phyloP scores from a whole-genome alignment of 1,140 invertebrate species.

The Frieseomelitta varia region DNA sequence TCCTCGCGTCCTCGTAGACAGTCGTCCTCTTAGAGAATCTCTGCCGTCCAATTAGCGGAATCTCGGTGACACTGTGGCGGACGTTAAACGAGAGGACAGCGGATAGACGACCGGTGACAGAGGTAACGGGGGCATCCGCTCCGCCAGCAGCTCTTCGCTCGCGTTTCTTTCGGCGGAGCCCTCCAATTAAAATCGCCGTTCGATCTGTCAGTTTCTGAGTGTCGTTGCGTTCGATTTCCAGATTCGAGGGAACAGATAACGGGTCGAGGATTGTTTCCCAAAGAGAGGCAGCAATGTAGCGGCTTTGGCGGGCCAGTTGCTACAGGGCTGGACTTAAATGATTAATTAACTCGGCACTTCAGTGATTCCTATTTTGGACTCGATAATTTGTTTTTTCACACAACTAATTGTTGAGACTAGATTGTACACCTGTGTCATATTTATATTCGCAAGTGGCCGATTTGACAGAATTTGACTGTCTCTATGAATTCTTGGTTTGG shows the following conservation, averaged over 20 bases:
- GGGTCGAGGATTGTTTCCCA: not conserved
- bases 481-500: too few species aligned
- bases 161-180: slow-evolving; percentile 30
- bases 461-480: too few species aligned
- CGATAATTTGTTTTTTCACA: not conserved
- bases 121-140: slow-evolving; percentile 67
- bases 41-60: slow-evolving; percentile 76
- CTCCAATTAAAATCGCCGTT: slow-evolving; percentile 57
- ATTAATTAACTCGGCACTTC: too few species aligned
- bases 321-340: not conserved
- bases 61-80: slow-evolving; percentile 62
- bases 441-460: too few species aligned
- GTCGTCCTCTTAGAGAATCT: slow-evolving; percentile 59
- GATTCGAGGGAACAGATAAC: slow-evolving; percentile 41
- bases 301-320: not conserved
- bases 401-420: too few species aligned
- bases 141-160: slow-evolving; percentile 35
- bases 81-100: slow-evolving; percentile 66
- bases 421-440: too few species aligned
- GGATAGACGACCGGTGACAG: slow-evolving; percentile 72
- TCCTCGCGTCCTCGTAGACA: not conserved
- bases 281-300: not conserved
- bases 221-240: slow-evolving; percentile 17
- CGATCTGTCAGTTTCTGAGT: not conserved
- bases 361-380: too few species aligned